Conservation (phyloP, 2,797 vertebrate genomes). For the Smutsia temminckii region DNA sequence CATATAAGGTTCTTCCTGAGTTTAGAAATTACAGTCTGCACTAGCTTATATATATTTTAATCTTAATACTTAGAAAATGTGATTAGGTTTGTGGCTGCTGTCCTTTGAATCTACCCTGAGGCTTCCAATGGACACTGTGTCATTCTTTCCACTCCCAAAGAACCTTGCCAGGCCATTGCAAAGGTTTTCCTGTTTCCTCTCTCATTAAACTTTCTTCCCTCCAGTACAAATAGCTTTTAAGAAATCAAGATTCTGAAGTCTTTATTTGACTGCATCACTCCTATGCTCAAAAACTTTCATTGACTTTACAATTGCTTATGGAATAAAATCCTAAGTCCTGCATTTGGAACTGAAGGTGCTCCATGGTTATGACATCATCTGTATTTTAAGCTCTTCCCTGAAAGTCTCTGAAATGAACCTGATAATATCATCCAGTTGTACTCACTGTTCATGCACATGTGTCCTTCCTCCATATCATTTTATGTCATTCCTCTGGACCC, state of each 20-base stretch:
- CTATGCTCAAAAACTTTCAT: not conserved
- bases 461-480: not conserved
- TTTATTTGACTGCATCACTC: not conserved
- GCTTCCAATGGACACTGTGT: not conserved
- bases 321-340: not conserved
- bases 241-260: slow-evolving; percentile 23
- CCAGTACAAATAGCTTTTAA: not conserved
- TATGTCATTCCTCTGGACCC: not conserved
- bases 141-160: not conserved
- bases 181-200: not conserved
- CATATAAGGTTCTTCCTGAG: not conserved
- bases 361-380: not conserved
- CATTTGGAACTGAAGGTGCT: not conserved
- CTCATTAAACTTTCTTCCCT: not conserved
- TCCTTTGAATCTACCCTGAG: not conserved
- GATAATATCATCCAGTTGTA: not conserved
- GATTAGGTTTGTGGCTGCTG: not conserved
- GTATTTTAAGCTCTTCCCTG: not conserved
- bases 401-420: not conserved
- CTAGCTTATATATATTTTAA: not conserved
- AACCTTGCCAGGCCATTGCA: not conserved
- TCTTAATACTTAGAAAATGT: not conserved
- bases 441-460: not conserved
- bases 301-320: not conserved
- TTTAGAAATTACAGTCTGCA: not conserved